Percentiles rank a stretch among this genome's conserved stretches.
Conservation (phyloP, 2,888 invertebrate genomes). For the Nematopogon swammerdamellus region DNA sequence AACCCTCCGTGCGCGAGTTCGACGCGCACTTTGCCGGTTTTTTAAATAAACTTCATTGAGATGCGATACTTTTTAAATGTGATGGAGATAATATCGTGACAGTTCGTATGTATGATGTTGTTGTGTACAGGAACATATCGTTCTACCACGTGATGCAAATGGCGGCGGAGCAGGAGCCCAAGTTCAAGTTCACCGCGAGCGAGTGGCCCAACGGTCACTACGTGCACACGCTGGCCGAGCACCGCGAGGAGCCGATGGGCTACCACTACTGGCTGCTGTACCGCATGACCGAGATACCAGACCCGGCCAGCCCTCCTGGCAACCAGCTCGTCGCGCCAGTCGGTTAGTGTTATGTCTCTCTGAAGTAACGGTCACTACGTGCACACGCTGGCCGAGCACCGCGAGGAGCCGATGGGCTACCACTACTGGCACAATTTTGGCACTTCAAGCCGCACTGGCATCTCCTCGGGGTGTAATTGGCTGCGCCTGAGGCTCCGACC, state of each 20-base stretch:
- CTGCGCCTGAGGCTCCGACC: too few species aligned
- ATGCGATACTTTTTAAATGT: too few species aligned
- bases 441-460: too few species aligned
- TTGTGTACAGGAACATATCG: conserved; percentile 59
- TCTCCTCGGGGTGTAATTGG: too few species aligned
- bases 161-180: conserved; percentile 76
- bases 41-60: too few species aligned
- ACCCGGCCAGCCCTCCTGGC: conserved; percentile 77
- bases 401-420: conserved; percentile 80
- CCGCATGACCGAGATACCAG: conserved; percentile 75
- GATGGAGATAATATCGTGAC: too few species aligned
- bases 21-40: too few species aligned
- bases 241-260: conserved; percentile 77
- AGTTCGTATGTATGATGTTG: too few species aligned
- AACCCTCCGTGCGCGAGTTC: too few species aligned
- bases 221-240: conserved; percentile 80
- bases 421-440: conserved; percentile 92
- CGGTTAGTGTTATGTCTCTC: conserved; percentile 56
- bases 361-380: conserved; percentile 82
- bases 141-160: conserved; percentile 77
- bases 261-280: conserved; percentile 90
- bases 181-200: conserved; percentile 72
- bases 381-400: conserved; percentile 77
- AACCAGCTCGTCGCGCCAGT: conserved; percentile 86
- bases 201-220: conserved; percentile 93